Evolutionary conservation across 2,113 vertebrate species (phyloP), one percentile per base, ranked within the genome.

Genomic region (Catharus bicknelli): DNA sequence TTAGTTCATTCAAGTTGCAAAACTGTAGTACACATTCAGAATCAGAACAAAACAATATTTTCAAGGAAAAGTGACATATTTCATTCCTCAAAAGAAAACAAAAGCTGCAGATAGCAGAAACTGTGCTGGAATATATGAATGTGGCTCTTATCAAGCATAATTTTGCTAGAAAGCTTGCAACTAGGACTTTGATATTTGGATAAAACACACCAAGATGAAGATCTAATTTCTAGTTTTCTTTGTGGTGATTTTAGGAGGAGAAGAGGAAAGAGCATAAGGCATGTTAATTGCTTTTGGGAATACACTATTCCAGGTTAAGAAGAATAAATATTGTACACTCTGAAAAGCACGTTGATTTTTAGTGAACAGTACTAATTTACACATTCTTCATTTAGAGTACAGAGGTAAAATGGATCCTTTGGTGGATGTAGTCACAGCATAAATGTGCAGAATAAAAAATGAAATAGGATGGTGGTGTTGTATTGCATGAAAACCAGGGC

Each of bases 201-300:
- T 43, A 90, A 67, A 86, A 72, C 8, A 10, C n/a, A 59, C 11
- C 7, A 43, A 90, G 77, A 51, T 48, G 8, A 73, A 82, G 32
- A 43, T 51, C 26, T 55, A 7, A 23, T 54, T 91, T 62, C 34
- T 50, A 4, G 53, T 80, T 68, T 82, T 78, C 30, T 75, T 40
- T 72, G 19, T 36, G 81, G 48, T 47, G 40, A 32, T 54, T 91
- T 85, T 62, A 66, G 51, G 19, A 85, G 54, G 7, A 81, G 61
- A 63, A 53, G 32, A 68, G 48, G 40, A 45, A 54, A 38, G 47
- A 67, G 22, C 13, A 29, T 38, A 62, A 90, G 78, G 32, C 16
- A 13, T 36, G 45, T 86, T 90, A 93, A 90, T 96, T 95, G 86
- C 83, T 93, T 95, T 86, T 61, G 86, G 84, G 92, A 95, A 82